phyloP scores from a whole-genome alignment of 2,888 invertebrate genomes.

The Tipula lateralis region DNA sequence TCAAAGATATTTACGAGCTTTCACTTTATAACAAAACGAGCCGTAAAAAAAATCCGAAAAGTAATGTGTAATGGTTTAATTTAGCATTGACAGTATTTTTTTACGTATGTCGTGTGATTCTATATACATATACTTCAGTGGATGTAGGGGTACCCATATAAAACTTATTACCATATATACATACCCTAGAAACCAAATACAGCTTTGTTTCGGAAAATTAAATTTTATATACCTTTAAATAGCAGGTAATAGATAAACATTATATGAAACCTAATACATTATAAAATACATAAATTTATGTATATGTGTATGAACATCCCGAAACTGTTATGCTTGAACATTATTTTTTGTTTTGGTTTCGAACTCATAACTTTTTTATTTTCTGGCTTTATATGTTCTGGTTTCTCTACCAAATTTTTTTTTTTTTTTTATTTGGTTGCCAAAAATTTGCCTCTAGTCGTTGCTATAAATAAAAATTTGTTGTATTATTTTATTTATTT shows the following conservation, averaged over 20 bases:
- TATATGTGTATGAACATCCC: neutral
- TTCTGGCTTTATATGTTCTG: neutral
- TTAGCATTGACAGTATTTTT: neutral
- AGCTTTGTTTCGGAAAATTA: neutral
- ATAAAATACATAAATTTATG: slow-evolving; percentile 15
- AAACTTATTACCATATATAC: neutral
- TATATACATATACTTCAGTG: too few species aligned
- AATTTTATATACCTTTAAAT: neutral
- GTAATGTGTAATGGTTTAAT: neutral
- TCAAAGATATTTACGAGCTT: neutral
- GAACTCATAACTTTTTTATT: neutral
- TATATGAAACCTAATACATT: slow-evolving; percentile 11
- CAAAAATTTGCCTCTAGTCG: slow-evolving; percentile 24
- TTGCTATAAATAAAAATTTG: neutral
- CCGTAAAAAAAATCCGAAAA: neutral
- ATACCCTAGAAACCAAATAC: slow-evolving; percentile 5
- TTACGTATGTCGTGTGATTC: neutral
- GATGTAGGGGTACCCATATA: neutral
- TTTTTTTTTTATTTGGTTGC: neutral
- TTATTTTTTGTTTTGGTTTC: neutral
- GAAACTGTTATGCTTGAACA: neutral
- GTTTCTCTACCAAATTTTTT: too few species aligned
- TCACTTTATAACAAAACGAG: neutral
- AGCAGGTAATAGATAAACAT: slow-evolving; percentile 15
- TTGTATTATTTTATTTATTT: neutral